Base-by-base conservation (phyloP, 2,797 vertebrate species). In the Myotis findleyi region DNA sequence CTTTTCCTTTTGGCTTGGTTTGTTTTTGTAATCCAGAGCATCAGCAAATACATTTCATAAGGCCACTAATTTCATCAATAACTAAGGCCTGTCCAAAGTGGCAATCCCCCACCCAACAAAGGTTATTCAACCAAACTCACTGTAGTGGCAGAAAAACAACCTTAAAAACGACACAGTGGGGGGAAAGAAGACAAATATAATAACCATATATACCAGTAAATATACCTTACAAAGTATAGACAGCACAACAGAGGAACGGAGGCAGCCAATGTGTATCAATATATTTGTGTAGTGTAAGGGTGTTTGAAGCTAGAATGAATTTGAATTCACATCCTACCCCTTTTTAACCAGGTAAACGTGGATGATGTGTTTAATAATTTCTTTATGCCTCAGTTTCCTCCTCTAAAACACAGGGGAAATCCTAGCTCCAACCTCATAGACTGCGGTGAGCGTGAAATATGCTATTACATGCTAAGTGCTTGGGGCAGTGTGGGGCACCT, bases 241-340 rank as follows among this genome's bases (percentile, higher is more conserved):
- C 95, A 87, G 53, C 9, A 72, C 76, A 93, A 75, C 17, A 87
- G 77, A 92, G 44, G 36, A 89, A 44, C 23, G 55, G 36, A 83
- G 20, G 64, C 33, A 72, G 47, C 33, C 36, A 84, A 38, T 16
- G 57, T 57, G 75, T 0, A 44, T 51, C 66, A 51, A 44, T 44
- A 44, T 10, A 44, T 44, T 44, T 71, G 6, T 17, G 11, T 16
- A 12, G 14, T n/a, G 3, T 57, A 51, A 91, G 10, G 36, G 18
- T 33, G 76, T 87, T 64, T 44, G 38, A 47, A 85, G 41, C 36
- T 27, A 85, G 11, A 25, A 7, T 77, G 47, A 51, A 33, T 92
- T 87, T 49, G 27, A 87, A 88, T 51, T 13, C 14, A 92, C 47
- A 4, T 27, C 66, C 41, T 73, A 47, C 25, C 8, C 20, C 11